Base-by-base conservation (phyloP, 2,888 invertebrate species). In the Apamea anceps region DNA sequence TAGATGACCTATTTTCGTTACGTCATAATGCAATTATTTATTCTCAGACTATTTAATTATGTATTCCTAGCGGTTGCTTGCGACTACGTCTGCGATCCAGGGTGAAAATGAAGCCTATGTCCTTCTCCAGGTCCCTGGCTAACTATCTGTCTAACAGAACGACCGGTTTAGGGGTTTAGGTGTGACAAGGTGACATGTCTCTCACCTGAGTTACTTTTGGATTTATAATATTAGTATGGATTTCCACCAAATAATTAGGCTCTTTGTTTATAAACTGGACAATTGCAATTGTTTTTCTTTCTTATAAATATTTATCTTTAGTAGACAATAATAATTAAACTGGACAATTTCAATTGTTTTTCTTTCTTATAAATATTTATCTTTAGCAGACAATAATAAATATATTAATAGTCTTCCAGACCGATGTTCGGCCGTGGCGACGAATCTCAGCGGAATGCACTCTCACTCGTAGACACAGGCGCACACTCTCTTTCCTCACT, bases 1-100 rank as follows among this genome's bases (percentile, higher is more conserved):
- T 79, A 72, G 71, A 65, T 66, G 32, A 32, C 72, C 67, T 82
- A 79, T 72, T 75, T 85, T 37, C 2, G 42, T 75, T 79, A 57
- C 37, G 51, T 32, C 60, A 28, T 65, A 32, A 28, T 67, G 51
- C 0, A 42, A 32, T 32, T 60, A 51, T 75, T 67, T 32, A 28
- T 25, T 32, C 32, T 21, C 21, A 21, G 32, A 32, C 32, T 32
- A 32, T 65, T 32, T 32, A 1, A 32, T 21, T 63, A 63, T 32
- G 10, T 10, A 63, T n/a, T n/a, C n/a, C 62, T 15, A 28, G 15
- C 18, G 7, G 7, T 28, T 28, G 28, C 28, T 18, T 6, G 62
- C 3, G 62, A 18, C 8, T 62, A 18, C 2, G 28, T 13, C 28
- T 63, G 18, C 7, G 42, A 42, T 18, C n/a, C n/a, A 42, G 4